Percentiles rank a stretch among this genome's conserved stretches.
phyloP scores from a whole-genome alignment of 2,797 vertebrate species.

The Cetoscarus ocellatus region DNA sequence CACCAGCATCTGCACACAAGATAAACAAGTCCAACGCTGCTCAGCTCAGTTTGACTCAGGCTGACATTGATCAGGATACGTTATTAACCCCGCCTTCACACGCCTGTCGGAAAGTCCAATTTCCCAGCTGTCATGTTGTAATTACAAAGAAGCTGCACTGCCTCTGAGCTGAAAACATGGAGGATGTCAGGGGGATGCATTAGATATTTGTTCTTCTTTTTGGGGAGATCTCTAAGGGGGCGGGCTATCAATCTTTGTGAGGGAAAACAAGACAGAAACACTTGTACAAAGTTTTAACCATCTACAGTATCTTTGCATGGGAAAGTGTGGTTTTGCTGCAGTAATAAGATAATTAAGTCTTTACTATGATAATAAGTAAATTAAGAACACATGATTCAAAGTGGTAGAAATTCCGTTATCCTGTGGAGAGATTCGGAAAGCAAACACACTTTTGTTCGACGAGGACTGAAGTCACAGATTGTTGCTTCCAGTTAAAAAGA shows the following conservation, averaged over 20 bases:
- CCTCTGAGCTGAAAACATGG: conserved; percentile 31
- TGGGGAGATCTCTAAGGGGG: conserved; percentile 25
- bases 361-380: too few species aligned
- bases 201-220: conserved; percentile 34
- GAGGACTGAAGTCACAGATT: too few species aligned
- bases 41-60: conserved; percentile 43
- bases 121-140: conserved; percentile 45
- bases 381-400: too few species aligned
- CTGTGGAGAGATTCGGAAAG: too few species aligned
- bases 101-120: conserved; percentile 23
- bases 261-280: conserved; percentile 1
- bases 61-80: conserved; percentile 40
- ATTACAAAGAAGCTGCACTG: conserved; percentile 43
- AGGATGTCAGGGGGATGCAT: conserved; percentile 29
- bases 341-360: too few species aligned
- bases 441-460: too few species aligned
- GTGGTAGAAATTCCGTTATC: too few species aligned
- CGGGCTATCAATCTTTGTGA: conserved; percentile 29
- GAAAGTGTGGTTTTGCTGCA: background rate
- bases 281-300: background rate
- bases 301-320: background rate
- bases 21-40: conserved; percentile 27
- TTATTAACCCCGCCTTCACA: conserved; percentile 54
- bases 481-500: too few species aligned
- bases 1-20: conserved; percentile 9